Conservation (phyloP, 2,113 vertebrate species). For the Corythaeola cristata region DNA sequence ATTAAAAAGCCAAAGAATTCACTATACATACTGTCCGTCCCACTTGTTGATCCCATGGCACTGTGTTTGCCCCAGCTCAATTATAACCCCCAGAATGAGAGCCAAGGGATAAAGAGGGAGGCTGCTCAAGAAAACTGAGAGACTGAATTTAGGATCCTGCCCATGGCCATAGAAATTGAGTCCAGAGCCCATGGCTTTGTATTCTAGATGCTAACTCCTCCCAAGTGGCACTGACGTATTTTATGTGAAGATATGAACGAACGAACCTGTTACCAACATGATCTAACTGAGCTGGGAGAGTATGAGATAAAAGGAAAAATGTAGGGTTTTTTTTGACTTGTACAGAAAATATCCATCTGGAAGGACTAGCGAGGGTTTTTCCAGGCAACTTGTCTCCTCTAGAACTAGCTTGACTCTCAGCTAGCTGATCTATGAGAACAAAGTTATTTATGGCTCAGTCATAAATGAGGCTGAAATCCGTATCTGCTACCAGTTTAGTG, state of each 20-base stretch:
- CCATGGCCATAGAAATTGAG: background rate
- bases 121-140: background rate
- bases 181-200: background rate
- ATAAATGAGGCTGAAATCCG: background rate
- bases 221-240: background rate
- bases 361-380: background rate
- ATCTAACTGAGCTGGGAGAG: background rate
- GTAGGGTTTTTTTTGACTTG: background rate
- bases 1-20: background rate
- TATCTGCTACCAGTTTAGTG: background rate
- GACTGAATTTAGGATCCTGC: background rate
- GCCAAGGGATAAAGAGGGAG: background rate
- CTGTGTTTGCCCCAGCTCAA: background rate
- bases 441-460: background rate
- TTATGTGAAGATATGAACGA: background rate
- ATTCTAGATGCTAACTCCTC: background rate
- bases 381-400: background rate
- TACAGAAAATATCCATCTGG: background rate
- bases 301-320: background rate
- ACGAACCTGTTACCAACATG: background rate
- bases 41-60: fast-evolving
- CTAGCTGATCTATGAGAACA: background rate
- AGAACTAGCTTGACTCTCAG: background rate
- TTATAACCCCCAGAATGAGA: background rate
- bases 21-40: background rate